A percentile compares a stretch with the other conserved stretches of the same genome.
phyloP scores from a whole-genome alignment of 2,113 vertebrate genomes.

The Halichoeres trimaculatus region DNA sequence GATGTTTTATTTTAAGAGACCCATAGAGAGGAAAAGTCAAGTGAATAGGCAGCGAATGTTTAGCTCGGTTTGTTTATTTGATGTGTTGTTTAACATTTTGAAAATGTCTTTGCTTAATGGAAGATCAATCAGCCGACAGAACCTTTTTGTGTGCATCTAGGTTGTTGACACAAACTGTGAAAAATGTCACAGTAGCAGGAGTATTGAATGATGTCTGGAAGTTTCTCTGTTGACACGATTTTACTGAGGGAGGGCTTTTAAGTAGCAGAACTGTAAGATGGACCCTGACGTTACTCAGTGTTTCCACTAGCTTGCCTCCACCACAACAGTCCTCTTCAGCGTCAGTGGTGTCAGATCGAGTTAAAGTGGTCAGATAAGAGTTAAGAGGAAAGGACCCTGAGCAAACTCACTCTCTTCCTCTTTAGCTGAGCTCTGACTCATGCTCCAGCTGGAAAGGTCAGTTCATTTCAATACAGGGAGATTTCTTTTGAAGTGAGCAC shows the following conservation, averaged over 20 bases:
- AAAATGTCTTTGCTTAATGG: background rate
- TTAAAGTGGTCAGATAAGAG: slow-evolving; percentile 38
- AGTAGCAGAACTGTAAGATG: background rate
- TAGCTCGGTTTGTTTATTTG: background rate
- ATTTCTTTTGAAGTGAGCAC: slow-evolving; percentile 55
- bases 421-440: slow-evolving; percentile 36
- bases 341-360: slow-evolving; percentile 24
- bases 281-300: background rate
- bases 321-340: background rate
- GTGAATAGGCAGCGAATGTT: background rate
- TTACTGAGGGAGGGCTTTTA: background rate
- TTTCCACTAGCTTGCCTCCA: background rate
- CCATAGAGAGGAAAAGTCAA: background rate
- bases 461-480: slow-evolving; percentile 32
- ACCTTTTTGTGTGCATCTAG: background rate
- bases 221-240: background rate
- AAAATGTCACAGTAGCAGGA: slow-evolving; percentile 34
- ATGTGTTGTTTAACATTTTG: slow-evolving; percentile 8
- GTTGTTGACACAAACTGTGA: background rate
- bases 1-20: background rate
- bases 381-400: slow-evolving; percentile 11
- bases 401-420: slow-evolving; percentile 3
- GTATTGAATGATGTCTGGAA: slow-evolving; percentile 9
- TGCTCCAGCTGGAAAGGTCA: slow-evolving; percentile 49
- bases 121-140: background rate